These are phyloP conservation scores for Discoglossus pictus DNA, from an alignment of 2,797 vertebrate genomes.

Conservation along the genomic window DNA sequence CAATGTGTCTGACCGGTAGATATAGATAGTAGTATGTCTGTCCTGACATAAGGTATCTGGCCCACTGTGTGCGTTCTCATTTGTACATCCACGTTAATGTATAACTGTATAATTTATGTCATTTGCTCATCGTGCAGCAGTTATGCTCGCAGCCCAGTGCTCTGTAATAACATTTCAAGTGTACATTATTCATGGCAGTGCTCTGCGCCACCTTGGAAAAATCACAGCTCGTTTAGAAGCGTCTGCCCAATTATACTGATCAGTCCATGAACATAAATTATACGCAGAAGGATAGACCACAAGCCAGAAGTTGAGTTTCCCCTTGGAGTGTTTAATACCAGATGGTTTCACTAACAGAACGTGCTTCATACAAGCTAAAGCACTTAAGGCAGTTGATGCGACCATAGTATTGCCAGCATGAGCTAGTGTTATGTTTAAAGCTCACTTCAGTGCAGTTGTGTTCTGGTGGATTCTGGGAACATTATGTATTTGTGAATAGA, in stretches of 20 bases:
- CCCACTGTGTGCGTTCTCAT: too few species aligned
- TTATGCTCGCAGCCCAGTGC: conserved; percentile 21
- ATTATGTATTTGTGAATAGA: too few species aligned
- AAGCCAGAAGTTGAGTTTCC: conserved; percentile 5
- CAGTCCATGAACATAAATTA: conserved; percentile 42
- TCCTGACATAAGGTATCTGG: too few species aligned
- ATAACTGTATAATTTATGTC: conserved; percentile 35
- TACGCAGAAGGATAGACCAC: conserved; percentile 18
- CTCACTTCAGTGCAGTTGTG: too few species aligned
- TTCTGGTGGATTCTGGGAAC: not conserved
- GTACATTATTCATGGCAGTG: conserved; percentile 40
- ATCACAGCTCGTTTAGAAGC: conserved; percentile 20
- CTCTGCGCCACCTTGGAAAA: conserved; percentile 28
- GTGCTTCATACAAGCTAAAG: conserved; percentile 2
- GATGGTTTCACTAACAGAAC: conserved; percentile 31
- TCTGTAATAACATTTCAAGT: conserved; percentile 38
- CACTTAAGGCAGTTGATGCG: conserved; percentile 13
- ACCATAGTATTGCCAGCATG: conserved; percentile 17
- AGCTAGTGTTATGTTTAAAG: not conserved
- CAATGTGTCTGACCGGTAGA: too few species aligned
- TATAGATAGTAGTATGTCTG: too few species aligned
- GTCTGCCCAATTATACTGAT: conserved; percentile 30
- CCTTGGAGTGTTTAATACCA: conserved; percentile 27
- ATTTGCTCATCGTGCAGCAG: conserved; percentile 13
- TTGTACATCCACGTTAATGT: conserved; percentile 26